Evolutionary conservation across 2,797 vertebrate species (phyloP), one percentile per base, ranked within the genome.

Genomic region (Buphagus erythrorhynchus): DNA sequence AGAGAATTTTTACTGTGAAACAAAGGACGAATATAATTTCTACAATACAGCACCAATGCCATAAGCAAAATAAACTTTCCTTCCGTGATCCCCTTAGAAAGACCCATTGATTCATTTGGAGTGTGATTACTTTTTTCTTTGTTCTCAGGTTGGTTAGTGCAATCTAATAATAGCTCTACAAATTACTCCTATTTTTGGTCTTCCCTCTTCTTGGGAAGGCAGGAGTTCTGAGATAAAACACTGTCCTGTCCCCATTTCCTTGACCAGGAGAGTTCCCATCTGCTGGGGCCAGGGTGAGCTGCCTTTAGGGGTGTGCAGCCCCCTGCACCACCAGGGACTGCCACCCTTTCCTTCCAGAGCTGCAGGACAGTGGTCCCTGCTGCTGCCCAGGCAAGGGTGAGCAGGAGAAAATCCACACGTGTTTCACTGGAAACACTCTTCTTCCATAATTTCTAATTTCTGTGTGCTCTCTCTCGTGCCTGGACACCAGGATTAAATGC

Each of bases 401-500:
- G n/a, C 8, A 63, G 40, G 26, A 77, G 28, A 31, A 79, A 78
- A 73, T 6, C 69, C 5, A 6, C 73, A 20, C 3, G 3, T 46
- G 16, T 43, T 58, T 43, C 12, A 3, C 2, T 1, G 5, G 58
- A 72, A 91, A 85, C 10, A 3, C 33, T n/a, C 28, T 58, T 74
- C 49, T 49, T 59, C 65, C 2, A 0, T 13, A 36, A 65, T 26
- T 15, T 31, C 31, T 25, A 33, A 68, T 63, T 67, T 49, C 91
- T 17, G 2, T 8, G 40, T 1, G 1, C 86, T 51, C 57, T 58
- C 59, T 49, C 55, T 45, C 33, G 45, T 46, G 76, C 95, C 59
- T 89, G 68, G 63, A 31, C 31, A 13, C 63, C 57, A 74, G 20
- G 14, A 90, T 91, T 95, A 92, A 94, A 91, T 69, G 90, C 94